Evolutionary conservation across 2,113 vertebrate genomes (phyloP), one percentile per base, ranked within the genome.

Genomic region (Percopsis transmontana): DNA sequence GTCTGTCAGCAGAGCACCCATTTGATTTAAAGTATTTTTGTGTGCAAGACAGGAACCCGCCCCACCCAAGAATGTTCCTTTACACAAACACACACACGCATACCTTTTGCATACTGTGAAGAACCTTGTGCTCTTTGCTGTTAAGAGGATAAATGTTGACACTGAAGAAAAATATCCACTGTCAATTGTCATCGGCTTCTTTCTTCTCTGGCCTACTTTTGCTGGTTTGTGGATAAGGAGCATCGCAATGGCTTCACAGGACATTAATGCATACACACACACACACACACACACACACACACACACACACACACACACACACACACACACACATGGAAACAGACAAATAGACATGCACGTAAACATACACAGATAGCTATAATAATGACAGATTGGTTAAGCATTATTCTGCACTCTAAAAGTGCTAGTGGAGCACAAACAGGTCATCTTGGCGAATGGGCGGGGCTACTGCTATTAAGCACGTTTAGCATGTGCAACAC

Each of bases 401-500:
- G 65, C 53, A 56, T 14, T 65, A 44, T 68, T 58, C 62, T 66
- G 51, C 58, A 60, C 67, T 80, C 68, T 75, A 20, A 27, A 45
- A 13, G n/a, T 71, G 60, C 50, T 74, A 76, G 72, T 59, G 70
- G 76, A 75, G 80, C 67, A 78, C 82, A 86, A 77, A 81, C 61
- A 19, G 38, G 76, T 72, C 86, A 83, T 81, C 45, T 62, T 60
- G 58, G 16, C 48, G 85, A 92, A 82, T 58, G 83, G 85, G 83
- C 62, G 2, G 50, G 89, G 69, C 72, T 72, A 78, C 69, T 88
- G 85, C 87, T 89, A 87, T 88, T 90, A 87, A 89, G 44, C 90
- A 87, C 89, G 84, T 88, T 89, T 89, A 88, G 21, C 1, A 77
- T 73, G 81, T 79, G 87, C 89, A 90, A 89, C 85, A 33, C 77